A percentile compares a stretch with the other conserved stretches of the same genome.
Conservation (phyloP, 2,113 vertebrate genomes). For the Datnioides undecimradiatus region DNA sequence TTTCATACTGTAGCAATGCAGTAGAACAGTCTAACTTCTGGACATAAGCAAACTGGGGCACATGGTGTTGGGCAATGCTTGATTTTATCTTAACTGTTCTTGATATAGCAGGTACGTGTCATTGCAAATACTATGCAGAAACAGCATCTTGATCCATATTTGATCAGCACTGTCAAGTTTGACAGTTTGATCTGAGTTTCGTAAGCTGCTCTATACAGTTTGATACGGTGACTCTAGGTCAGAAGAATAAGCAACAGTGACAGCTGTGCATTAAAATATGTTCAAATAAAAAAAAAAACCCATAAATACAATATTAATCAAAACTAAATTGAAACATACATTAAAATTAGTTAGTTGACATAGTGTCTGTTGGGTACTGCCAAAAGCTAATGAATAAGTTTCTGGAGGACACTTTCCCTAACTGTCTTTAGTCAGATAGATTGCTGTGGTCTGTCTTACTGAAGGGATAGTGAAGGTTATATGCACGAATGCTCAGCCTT, state of each 20-base stretch:
- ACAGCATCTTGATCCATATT: too few relatives aligned
- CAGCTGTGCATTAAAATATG: not conserved
- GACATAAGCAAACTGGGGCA: too few relatives aligned
- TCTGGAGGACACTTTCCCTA: not conserved
- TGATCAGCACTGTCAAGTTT: too few relatives aligned
- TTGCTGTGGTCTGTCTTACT: constrained; percentile 28
- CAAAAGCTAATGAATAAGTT: constrained; percentile 39
- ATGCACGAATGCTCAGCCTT: constrained; percentile 53
- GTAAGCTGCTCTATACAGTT: too few relatives aligned
- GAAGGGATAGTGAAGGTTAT: constrained; percentile 48
- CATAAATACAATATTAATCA: not conserved
- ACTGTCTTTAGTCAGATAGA: constrained; percentile 42
- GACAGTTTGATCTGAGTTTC: too few relatives aligned
- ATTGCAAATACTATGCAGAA: too few relatives aligned
- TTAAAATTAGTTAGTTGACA: not conserved
- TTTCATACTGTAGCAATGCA: too few relatives aligned
- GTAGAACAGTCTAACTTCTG: too few relatives aligned
- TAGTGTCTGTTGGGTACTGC: constrained; percentile 6
- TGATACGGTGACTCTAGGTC: too few relatives aligned
- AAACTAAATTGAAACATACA: not conserved
- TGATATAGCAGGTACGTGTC: too few relatives aligned
- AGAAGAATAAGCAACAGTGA: not conserved
- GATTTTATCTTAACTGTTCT: too few relatives aligned
- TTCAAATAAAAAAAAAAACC: not conserved
- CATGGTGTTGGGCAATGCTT: too few relatives aligned